Conservation (phyloP, 2,113 vertebrate species). For the Delphinus delphis region DNA sequence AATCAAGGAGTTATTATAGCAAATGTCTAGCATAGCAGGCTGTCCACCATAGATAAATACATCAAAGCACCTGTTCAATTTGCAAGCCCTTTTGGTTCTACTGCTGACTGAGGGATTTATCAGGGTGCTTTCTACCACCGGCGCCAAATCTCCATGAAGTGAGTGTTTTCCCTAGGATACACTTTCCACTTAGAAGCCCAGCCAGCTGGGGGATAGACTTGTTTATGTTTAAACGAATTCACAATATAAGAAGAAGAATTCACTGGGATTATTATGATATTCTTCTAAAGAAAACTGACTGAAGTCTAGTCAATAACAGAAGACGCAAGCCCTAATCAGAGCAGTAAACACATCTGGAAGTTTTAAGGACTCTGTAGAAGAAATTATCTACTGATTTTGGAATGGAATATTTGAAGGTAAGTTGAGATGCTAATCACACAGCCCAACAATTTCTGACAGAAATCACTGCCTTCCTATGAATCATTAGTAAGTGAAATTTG, state of each 20-base stretch:
- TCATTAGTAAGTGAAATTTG: not conserved
- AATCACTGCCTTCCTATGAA: not conserved
- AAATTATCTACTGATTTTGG: conserved; percentile 28
- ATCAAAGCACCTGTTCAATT: not conserved
- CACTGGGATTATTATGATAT: not conserved
- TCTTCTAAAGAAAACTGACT: conserved; percentile 14
- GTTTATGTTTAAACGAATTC: not conserved
- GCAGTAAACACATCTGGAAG: conserved; percentile 13
- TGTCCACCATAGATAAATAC: not conserved
- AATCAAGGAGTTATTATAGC: not conserved
- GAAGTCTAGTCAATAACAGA: not conserved
- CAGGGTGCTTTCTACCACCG: not conserved
- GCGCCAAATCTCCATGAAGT: not conserved
- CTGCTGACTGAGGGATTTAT: not conserved
- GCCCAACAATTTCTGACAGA: conserved; percentile 24
- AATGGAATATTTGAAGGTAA: conserved; percentile 34
- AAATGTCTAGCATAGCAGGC: not conserved
- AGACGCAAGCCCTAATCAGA: not conserved
- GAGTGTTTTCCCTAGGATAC: not conserved
- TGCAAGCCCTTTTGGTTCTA: not conserved
- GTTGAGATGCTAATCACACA: conserved; percentile 5
- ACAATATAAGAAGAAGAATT: not conserved
- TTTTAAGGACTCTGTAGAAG: not conserved
- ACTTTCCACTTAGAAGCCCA: not conserved
- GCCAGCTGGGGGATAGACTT: not conserved